A percentile compares a stretch with the other conserved stretches of the same genome.
Conservation (phyloP, 2,113 vertebrate genomes). For the Vulpes ferrilata region DNA sequence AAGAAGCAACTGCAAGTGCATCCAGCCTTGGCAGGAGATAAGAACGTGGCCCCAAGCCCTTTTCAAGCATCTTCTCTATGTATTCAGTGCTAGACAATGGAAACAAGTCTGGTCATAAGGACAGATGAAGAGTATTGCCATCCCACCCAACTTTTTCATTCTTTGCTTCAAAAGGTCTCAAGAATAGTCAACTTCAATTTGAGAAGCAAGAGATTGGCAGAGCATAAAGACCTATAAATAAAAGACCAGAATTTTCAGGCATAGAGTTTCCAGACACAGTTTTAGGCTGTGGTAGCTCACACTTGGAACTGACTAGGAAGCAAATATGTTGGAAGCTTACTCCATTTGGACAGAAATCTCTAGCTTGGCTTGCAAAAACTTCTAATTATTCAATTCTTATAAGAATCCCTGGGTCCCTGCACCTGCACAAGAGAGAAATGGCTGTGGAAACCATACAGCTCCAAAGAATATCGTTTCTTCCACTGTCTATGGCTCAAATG, state of each 20-base stretch:
- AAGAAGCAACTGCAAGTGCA: neutral
- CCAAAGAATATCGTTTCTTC: neutral
- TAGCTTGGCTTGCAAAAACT: neutral
- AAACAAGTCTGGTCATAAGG: neutral
- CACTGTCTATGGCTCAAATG: neutral
- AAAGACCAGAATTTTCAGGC: neutral
- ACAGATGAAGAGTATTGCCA: neutral
- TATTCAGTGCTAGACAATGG: neutral
- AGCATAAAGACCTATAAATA: neutral
- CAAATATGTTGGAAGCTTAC: neutral
- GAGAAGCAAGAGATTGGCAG: conserved; percentile 2
- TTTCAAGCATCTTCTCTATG: neutral
- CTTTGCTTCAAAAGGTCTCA: conserved; percentile 38
- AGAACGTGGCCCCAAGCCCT: neutral
- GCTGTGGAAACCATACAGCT: neutral
- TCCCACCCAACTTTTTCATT: neutral
- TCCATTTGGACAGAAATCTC: conserved; percentile 13
- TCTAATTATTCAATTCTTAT: neutral
- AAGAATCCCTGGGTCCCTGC: neutral
- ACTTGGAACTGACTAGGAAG: conserved; percentile 1
- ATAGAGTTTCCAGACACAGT: neutral
- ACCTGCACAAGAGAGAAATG: neutral
- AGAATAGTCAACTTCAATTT: neutral
- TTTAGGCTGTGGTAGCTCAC: neutral
- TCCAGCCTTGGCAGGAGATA: neutral